phyloP scores from a whole-genome alignment of 2,113 vertebrate genomes.

The Zeus faber region DNA sequence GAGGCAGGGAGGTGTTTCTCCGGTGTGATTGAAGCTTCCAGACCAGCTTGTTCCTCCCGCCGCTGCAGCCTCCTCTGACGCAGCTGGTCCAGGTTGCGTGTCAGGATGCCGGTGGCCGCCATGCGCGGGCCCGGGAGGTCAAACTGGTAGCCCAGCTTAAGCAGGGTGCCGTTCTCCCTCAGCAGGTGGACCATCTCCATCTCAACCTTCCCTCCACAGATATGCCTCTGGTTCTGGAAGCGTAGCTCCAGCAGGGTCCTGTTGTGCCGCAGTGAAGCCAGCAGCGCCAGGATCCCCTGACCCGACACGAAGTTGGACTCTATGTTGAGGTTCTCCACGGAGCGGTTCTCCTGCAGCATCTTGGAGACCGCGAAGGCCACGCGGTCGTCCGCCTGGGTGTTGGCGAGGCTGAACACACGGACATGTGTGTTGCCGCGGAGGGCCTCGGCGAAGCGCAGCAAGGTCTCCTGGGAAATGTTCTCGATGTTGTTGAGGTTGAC shows the following conservation, averaged over 20 bases:
- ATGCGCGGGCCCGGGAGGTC: constrained; percentile 90
- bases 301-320: constrained; percentile 90
- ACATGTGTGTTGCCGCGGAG: constrained; percentile 81
- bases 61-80: constrained; percentile 84
- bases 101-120: constrained; percentile 86
- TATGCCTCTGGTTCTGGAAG: constrained; percentile 91
- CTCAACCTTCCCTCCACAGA: constrained; percentile 85
- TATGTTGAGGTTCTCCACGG: constrained; percentile 80
- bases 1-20: constrained; percentile 31
- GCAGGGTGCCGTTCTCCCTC: constrained; percentile 82
- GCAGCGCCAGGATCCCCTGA: constrained; percentile 82
- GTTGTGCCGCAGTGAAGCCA: constrained; percentile 80
- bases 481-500: constrained; percentile 91
- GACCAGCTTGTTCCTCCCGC: constrained; percentile 70
- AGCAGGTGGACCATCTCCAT: constrained; percentile 89
- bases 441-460: constrained; percentile 81
- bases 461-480: constrained; percentile 81
- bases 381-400: constrained; percentile 82
- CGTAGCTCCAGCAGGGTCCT: constrained; percentile 81
- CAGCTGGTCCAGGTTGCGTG: constrained; percentile 88
- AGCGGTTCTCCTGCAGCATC: constrained; percentile 80
- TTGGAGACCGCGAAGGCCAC: constrained; percentile 82
- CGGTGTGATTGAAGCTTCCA: too few relatives aligned
- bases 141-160: constrained; percentile 90
- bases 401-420: constrained; percentile 81